Evolutionary conservation across 2,888 invertebrate genomes (phyloP).

Genomic region (Drosophila niveifrons): DNA sequence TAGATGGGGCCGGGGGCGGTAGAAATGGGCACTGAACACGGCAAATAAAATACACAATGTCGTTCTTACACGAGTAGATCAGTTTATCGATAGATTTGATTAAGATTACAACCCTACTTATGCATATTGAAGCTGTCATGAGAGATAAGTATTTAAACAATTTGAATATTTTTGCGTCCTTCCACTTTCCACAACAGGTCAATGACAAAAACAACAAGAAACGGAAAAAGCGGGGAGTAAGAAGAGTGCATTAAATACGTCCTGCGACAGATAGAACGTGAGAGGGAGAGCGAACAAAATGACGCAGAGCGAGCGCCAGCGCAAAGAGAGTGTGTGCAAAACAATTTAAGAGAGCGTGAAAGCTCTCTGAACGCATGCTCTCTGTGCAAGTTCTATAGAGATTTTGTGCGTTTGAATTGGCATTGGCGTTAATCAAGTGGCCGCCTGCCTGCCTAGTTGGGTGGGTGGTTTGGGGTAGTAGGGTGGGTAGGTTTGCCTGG

Average conservation of each 20-base stretch:
- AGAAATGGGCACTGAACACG: background rate
- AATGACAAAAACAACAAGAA: conserved; percentile 76
- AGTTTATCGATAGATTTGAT: background rate
- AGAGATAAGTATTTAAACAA: conserved; percentile 23
- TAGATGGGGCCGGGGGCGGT: background rate
- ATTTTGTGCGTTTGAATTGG: conserved; percentile 78
- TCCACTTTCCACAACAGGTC: conserved; percentile 71
- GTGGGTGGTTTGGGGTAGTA: conserved; percentile 36
- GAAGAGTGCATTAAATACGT: conserved; percentile 19
- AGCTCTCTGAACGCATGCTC: conserved; percentile 76
- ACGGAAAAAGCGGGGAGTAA: conserved; percentile 10
- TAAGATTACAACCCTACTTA: background rate
- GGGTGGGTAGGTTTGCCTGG: conserved; percentile 40
- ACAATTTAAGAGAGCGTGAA: conserved; percentile 22
- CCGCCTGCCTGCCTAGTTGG: conserved; percentile 55
- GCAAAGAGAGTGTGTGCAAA: conserved; percentile 1
- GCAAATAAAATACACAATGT: background rate
- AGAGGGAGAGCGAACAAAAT: background rate
- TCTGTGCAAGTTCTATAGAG: conserved; percentile 72
- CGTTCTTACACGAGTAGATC: background rate
- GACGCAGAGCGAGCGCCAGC: background rate
- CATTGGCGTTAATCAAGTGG: conserved; percentile 79
- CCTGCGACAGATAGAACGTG: conserved; percentile 9
- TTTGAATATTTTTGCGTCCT: conserved; percentile 24
- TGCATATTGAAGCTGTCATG: background rate